phyloP scores from a whole-genome alignment of 2,888 invertebrate genomes.

The Adela reaumurella region DNA sequence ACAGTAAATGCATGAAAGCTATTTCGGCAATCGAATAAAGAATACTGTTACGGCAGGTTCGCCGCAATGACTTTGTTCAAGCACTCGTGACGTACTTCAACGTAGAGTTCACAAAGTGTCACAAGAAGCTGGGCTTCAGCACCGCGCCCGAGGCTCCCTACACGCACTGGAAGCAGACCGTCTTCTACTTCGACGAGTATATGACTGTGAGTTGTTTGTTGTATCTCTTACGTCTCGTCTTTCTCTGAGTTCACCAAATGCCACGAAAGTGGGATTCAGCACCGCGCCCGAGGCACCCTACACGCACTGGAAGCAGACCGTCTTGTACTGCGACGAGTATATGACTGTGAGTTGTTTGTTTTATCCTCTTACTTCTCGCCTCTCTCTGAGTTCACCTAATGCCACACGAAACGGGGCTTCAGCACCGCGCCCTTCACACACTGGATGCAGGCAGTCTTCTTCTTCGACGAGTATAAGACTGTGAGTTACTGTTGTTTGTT shows the following conservation, averaged over 20 bases:
- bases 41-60: constrained; percentile 36
- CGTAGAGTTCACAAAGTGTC: constrained; percentile 99
- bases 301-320: constrained; percentile 99
- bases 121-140: constrained; percentile 97
- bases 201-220: too few relatives aligned
- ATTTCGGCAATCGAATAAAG: too few relatives aligned
- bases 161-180: constrained; percentile 99
- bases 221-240: too few relatives aligned
- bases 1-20: too few relatives aligned
- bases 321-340: constrained; percentile 97
- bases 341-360: too few relatives aligned
- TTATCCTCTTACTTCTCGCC: too few relatives aligned
- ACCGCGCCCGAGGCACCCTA: constrained; percentile 97
- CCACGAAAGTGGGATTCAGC: constrained; percentile 97
- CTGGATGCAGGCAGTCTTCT: constrained; percentile 99
- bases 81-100: constrained; percentile 99
- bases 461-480: constrained; percentile 92
- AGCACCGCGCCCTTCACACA: constrained; percentile 98
- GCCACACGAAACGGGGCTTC: constrained; percentile 97
- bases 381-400: constrained; percentile 99
- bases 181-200: constrained; percentile 97
- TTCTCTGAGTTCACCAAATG: constrained; percentile 99
- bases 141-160: constrained; percentile 97
- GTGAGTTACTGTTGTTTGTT: too few relatives aligned
- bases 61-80: constrained; percentile 94